Base-by-base conservation (phyloP, 2,113 vertebrate genomes). In the Petroica traversi region DNA sequence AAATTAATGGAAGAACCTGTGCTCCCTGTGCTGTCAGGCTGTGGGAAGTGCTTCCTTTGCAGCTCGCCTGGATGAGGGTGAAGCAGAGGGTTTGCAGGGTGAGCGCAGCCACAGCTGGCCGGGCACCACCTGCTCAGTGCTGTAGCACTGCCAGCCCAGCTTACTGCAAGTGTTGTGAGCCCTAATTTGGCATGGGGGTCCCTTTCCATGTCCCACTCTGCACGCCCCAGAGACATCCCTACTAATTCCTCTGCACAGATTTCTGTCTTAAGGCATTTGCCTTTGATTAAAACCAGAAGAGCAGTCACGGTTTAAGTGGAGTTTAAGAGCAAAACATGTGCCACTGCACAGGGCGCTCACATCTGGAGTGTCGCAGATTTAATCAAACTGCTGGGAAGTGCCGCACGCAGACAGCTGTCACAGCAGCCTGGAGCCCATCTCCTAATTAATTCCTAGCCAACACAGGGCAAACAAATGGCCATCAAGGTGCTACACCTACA, bases 271-370 rank as follows among this genome's bases (percentile, higher is more conserved):
- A 97, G 93, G 89, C 89, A 79, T 94, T 93, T 95, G 88, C 57
- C 94, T 97, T 96, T 97, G 97, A 97, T 97, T 97, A 97, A 96
- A 97, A 88, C 81, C 94, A 97, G 96, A 97, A 97, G 97, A 97
- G 97, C 97, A 97, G 95, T 97, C 96, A 92, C 0, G 59, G 91
- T 94, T 97, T 97, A 97, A 96, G 94, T 59, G 86, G 95, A 95
- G 91, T 95, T 92, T 92, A 97, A 94, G 91, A 96, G 87, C 76
- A 58, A 80, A 86, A 6, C 93, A 81, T 89, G 88, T 89, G 95
- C 89, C 1, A 2, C 73, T 69, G 85, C 85, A 45, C 49, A 67
- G 89, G 88, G 92, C 19, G 40, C 85, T 97, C 95, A 89, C 96
- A 97, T 97, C 97, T 97, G 96, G 93, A 97, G 94, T 88, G 93